phyloP scores from a whole-genome alignment of 2,888 invertebrate species.

The Rhamnusium bicolor region DNA sequence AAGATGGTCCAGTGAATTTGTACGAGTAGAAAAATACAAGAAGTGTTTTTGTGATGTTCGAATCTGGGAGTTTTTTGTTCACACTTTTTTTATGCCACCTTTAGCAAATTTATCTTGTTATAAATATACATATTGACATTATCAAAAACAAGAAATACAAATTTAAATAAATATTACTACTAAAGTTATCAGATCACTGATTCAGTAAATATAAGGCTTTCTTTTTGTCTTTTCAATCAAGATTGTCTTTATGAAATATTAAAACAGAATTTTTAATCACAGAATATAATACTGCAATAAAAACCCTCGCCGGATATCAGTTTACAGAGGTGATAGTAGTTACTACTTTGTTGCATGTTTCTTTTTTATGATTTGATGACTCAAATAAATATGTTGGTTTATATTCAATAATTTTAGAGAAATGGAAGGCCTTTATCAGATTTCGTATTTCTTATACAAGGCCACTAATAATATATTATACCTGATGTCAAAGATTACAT shows the following conservation, averaged over 20 bases:
- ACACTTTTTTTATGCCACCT: too few species aligned
- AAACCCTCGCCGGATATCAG: background rate
- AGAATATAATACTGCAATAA: background rate
- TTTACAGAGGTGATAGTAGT: background rate
- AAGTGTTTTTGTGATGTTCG: too few species aligned
- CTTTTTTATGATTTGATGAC: background rate
- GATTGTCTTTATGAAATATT: background rate
- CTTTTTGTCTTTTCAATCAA: too few species aligned
- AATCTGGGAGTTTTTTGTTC: too few species aligned
- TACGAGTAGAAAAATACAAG: too few species aligned
- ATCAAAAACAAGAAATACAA: too few species aligned
- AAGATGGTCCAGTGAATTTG: too few species aligned
- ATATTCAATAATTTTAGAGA: background rate
- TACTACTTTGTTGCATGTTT: background rate
- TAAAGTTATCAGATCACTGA: too few species aligned
- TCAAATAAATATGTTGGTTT: background rate
- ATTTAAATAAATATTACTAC: too few species aligned
- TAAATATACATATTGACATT: too few species aligned
- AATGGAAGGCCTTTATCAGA: background rate
- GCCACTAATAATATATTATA: constrained; percentile 14
- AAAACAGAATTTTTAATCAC: background rate
- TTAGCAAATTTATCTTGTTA: too few species aligned
- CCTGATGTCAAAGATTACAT: constrained; percentile 27
- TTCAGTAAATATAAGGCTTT: too few species aligned
- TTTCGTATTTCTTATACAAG: constrained; percentile 6